A percentile compares a stretch with the other conserved stretches of the same genome.
These are phyloP conservation scores for Coturnix japonica DNA, from an alignment of 2,113 vertebrate species.

Conservation along the genomic window DNA sequence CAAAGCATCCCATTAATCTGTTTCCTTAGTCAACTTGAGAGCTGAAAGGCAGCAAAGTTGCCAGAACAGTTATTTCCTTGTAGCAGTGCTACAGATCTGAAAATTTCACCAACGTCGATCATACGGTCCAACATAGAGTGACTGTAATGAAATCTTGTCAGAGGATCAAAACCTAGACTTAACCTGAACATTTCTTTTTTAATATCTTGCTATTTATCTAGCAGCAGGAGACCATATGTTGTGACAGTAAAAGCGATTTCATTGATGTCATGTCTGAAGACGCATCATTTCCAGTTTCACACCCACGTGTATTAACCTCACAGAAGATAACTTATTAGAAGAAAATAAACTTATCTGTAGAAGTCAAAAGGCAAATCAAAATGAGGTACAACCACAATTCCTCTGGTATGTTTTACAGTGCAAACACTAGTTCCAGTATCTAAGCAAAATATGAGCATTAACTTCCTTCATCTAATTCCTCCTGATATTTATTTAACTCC, in stretches of 20 bases:
- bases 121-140: neutral
- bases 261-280: neutral
- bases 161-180: neutral
- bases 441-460: neutral
- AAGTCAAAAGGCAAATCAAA: neutral
- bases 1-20: slow-evolving; percentile 22
- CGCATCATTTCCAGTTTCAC: neutral
- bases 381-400: neutral
- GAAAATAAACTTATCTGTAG: neutral
- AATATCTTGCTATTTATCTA: neutral
- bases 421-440: neutral
- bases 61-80: neutral
- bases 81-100: neutral
- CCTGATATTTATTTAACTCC: neutral
- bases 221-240: neutral
- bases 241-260: neutral
- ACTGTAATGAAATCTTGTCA: neutral
- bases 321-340: neutral
- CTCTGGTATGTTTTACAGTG: neutral
- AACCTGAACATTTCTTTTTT: neutral
- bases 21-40: neutral
- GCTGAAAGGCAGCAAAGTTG: neutral
- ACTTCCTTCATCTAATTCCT: neutral
- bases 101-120: neutral
- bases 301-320: neutral